Conservation (phyloP, 2,113 vertebrate genomes). For the Narcine bancroftii region DNA sequence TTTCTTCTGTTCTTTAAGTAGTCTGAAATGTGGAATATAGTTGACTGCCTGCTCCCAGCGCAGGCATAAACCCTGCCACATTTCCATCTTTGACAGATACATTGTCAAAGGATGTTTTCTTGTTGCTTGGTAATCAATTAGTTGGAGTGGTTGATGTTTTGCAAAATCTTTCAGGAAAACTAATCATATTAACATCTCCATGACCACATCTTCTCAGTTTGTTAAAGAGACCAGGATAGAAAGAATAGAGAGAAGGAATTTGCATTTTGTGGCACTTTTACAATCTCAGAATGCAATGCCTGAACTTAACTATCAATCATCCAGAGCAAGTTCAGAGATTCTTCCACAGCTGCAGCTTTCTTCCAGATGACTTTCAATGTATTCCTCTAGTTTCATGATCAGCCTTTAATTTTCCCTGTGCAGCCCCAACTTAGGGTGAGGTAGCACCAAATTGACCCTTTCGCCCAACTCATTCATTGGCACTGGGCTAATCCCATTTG, state of each 20-base stretch:
- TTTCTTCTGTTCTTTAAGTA: no score
- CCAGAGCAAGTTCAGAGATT: no score
- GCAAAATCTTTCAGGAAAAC: background rate
- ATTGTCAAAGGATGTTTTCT: background rate
- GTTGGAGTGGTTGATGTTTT: background rate
- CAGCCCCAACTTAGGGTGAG: no score
- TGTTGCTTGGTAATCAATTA: background rate
- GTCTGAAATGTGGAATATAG: no score
- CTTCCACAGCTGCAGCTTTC: background rate
- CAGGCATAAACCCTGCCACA: no score
- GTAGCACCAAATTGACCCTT: no score
- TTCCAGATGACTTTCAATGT: background rate
- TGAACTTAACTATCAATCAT: no score
- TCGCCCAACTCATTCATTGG: no score
- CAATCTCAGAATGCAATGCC: background rate
- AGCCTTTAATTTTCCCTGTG: no score
- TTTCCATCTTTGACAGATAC: no score
- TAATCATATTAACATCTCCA: background rate
- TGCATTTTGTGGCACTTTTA: background rate
- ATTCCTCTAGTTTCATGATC: background rate
- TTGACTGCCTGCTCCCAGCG: no score
- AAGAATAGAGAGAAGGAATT: background rate
- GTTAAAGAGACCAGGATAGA: background rate
- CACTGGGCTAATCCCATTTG: no score
- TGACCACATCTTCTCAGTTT: background rate